Percentiles rank a stretch among this genome's conserved stretches.
phyloP scores from a whole-genome alignment of 2,113 vertebrate species.

The Oreochromis niloticus region DNA sequence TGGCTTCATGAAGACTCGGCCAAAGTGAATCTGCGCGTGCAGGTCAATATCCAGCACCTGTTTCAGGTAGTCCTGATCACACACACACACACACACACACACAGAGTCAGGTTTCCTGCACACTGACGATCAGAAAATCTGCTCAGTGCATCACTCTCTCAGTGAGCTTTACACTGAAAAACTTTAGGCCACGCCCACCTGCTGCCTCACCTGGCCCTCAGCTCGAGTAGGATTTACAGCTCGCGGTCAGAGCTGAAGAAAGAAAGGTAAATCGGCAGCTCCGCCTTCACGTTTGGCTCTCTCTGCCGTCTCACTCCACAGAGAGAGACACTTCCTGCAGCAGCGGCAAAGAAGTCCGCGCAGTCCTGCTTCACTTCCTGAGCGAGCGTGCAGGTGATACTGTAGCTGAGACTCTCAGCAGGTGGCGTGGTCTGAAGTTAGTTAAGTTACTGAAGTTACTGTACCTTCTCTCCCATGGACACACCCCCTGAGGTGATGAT shows the following conservation, averaged over 20 bases:
- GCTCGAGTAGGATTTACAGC: not conserved
- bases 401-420: accelerated
- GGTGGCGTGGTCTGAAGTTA: not conserved
- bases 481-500: slow-evolving; percentile 99
- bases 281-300: not conserved
- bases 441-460: not conserved
- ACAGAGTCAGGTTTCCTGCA: not conserved
- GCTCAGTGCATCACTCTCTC: not conserved
- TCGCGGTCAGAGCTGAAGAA: not conserved
- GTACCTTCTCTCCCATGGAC: slow-evolving; percentile 92
- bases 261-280: not conserved
- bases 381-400: not conserved
- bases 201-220: not conserved
- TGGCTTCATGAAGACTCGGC: slow-evolving; percentile 99
- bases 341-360: not conserved
- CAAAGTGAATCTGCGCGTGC: slow-evolving; percentile 99
- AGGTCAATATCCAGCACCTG: slow-evolving; percentile 99
- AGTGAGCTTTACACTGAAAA: not conserved
- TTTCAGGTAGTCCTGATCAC: slow-evolving; percentile 96
- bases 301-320: not conserved
- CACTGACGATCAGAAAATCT: not conserved
- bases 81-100: not conserved
- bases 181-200: not conserved
- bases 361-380: not conserved
- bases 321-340: not conserved